Conservation (phyloP, 2,797 vertebrate genomes). For the Zalophus californianus region DNA sequence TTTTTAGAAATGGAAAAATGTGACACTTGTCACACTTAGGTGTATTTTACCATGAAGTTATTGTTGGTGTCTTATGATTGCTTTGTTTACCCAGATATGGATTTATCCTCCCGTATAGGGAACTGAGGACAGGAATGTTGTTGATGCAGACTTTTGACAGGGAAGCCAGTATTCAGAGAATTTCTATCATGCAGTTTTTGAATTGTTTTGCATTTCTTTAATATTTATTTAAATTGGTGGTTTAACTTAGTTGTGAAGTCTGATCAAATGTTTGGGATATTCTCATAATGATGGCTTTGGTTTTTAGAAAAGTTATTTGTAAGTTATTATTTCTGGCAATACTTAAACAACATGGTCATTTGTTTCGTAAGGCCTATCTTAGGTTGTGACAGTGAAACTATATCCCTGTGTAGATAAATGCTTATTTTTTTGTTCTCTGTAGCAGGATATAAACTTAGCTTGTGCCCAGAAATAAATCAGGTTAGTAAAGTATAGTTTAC, state of each 20-base stretch:
- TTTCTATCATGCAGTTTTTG: conserved; percentile 32
- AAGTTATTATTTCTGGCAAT: neutral
- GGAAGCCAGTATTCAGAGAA: neutral
- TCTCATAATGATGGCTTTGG: neutral
- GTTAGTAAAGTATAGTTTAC: neutral
- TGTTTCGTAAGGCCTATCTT: neutral
- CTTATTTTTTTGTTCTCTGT: neutral
- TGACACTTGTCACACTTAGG: neutral
- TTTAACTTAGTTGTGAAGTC: neutral
- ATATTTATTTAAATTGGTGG: neutral
- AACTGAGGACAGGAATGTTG: neutral
- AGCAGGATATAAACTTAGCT: neutral
- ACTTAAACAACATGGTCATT: neutral
- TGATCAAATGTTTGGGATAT: neutral
- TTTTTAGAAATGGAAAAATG: neutral
- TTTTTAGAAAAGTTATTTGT: conserved; percentile 10
- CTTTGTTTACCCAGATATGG: neutral
- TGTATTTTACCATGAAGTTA: neutral
- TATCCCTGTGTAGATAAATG: neutral
- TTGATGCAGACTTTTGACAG: neutral
- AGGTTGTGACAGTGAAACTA: neutral
- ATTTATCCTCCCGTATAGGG: neutral
- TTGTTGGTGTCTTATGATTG: neutral
- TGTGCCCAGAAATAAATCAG: neutral
- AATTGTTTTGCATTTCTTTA: conserved; percentile 11